These are phyloP conservation scores for Dorcus hopei DNA, from an alignment of 2,888 invertebrate genomes.

Conservation along the genomic window DNA sequence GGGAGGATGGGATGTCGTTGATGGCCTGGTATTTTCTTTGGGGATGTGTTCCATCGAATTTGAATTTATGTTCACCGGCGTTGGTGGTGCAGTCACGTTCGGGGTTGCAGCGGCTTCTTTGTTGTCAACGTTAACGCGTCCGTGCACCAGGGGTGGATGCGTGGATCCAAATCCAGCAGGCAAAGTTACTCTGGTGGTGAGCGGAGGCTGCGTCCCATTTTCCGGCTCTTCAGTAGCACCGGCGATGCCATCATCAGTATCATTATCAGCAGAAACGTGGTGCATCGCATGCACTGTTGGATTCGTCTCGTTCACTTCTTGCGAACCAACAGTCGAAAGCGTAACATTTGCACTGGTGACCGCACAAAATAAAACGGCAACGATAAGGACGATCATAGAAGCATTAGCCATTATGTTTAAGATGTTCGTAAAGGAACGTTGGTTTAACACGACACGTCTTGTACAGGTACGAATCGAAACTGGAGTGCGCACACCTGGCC, in stretches of 20 bases:
- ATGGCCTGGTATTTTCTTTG: background rate
- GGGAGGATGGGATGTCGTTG: background rate
- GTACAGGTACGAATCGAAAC: slow-evolving; percentile 4
- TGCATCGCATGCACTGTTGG: too few species aligned
- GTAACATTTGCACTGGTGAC: background rate
- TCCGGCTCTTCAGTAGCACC: background rate
- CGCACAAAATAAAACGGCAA: background rate
- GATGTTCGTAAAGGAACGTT: background rate
- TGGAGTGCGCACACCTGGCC: slow-evolving; percentile 15
- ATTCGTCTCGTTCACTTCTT: too few species aligned
- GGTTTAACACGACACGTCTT: slow-evolving; percentile 7
- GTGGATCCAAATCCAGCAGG: background rate
- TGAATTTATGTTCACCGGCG: too few species aligned
- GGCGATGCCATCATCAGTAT: background rate
- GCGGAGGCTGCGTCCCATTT: background rate
- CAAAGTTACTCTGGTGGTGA: background rate
- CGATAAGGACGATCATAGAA: background rate
- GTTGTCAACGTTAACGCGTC: background rate
- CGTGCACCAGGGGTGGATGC: background rate
- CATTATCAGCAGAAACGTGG: too few species aligned
- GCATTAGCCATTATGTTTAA: slow-evolving; percentile 4
- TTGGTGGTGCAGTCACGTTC: background rate
- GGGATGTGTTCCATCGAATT: too few species aligned
- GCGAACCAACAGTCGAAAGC: background rate
- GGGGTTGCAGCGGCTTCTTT: background rate